Evolutionary conservation across 2,797 vertebrate species (phyloP).

Genomic region (Sylvilagus floridanus): DNA sequence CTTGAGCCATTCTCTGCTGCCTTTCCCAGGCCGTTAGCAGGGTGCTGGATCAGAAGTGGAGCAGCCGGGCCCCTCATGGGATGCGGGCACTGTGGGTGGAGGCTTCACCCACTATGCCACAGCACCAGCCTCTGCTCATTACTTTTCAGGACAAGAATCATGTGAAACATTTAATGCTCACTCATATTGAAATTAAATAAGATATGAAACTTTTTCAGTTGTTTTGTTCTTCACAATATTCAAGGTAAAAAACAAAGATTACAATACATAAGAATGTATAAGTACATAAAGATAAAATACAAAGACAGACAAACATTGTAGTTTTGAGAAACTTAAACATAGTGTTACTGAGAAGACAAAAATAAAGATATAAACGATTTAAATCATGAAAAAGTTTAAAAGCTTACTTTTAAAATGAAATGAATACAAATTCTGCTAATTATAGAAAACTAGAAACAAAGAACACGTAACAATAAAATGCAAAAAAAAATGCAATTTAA

Average conservation of each 20-base stretch:
- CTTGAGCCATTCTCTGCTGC: no score
- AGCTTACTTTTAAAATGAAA: conserved; percentile 15
- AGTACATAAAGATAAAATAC: neutral
- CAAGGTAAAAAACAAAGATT: neutral
- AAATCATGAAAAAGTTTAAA: neutral
- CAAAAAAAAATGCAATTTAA: neutral
- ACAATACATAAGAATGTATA: neutral
- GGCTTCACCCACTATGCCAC: no score
- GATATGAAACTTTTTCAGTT: neutral
- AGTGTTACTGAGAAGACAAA: conserved; percentile 5
- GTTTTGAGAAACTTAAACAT: conserved; percentile 42
- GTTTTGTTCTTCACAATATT: neutral
- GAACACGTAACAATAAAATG: neutral
- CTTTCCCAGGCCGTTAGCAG: no score
- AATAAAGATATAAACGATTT: neutral
- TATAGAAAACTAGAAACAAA: conserved; percentile 23
- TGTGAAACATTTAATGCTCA: neutral
- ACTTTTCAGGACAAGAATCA: neutral
- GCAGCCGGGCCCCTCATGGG: no score
- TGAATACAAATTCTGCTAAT: neutral
- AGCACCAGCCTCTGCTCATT: no score
- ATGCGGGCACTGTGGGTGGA: no score
- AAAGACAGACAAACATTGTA: conserved; percentile 1
- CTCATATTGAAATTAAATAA: conserved; percentile 32
- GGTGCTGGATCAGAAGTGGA: no score